Evolutionary conservation across 2,113 vertebrate genomes (phyloP).

Genomic region (Muntiacus muntjak): DNA sequence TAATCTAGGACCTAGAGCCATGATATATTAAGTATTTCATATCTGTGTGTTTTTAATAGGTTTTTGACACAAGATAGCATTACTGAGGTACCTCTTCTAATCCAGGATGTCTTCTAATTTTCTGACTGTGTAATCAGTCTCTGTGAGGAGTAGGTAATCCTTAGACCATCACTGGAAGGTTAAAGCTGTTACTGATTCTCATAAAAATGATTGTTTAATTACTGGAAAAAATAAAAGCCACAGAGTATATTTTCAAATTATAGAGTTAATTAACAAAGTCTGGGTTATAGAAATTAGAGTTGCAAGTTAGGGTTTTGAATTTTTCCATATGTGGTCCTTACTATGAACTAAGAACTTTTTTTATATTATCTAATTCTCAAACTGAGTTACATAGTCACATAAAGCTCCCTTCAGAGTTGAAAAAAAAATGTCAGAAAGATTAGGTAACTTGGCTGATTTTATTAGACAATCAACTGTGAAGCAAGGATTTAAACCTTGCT

Average conservation of each 20-base stretch:
- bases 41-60: neutral
- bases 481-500: neutral
- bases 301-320: neutral
- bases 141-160: neutral
- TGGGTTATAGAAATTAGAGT: neutral
- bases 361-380: neutral
- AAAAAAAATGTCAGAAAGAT: neutral
- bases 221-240: neutral
- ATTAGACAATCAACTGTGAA: neutral
- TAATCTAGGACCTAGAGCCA: neutral
- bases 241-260: neutral
- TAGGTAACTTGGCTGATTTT: neutral
- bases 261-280: neutral
- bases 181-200: neutral
- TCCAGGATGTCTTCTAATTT: neutral
- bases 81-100: neutral
- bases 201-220: neutral
- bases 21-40: neutral
- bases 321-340: neutral
- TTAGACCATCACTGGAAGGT: neutral
- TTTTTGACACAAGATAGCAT: neutral
- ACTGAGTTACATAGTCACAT: neutral
- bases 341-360: neutral
- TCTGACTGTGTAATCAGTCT: neutral
- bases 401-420: neutral